Evolutionary conservation across 2,888 invertebrate genomes (phyloP), one percentile per base, ranked within the genome.

Genomic region (Nymphalis urticae): DNA sequence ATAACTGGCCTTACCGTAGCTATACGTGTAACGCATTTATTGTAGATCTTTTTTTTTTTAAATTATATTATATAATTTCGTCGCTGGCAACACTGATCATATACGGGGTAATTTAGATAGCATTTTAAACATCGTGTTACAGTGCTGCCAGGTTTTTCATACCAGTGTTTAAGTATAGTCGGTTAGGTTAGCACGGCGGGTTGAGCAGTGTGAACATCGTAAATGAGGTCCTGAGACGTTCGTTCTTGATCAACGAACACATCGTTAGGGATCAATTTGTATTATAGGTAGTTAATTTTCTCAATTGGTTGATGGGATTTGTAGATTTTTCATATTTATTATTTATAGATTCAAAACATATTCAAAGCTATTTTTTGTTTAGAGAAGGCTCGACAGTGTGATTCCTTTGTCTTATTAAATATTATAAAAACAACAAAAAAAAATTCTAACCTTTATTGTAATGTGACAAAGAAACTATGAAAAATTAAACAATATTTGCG

Each of bases 271-370:
- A 63, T 47, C 65, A 56, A 32, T 70, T 68, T 82, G 80, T 85
- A 82, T 77, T 78, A 80, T 85, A 84, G 81, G 75, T 86, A 86
- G 85, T 80, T 80, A 83, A 82, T 78, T 78, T 71, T 70, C 72
- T 74, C 71, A 73, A 69, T 72, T 50, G 71, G 76, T 73, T 74
- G 73, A 67, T 54, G 75, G 68, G 71, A 73, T 74, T 80, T 79
- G 76, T 66, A 69, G 58, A 66, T 68, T 68, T 61, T 53, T 16
- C n/a, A n/a, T 17, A 17, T 32, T 32, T 32, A 27, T 53, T 53
- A 24, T n/a, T 54, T 54, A 32, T 54, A 24, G 17, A 16, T 32
- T 0, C 54, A 24, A 17, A 27, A 27, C 17, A 27, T 53, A 24
- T 51, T 6, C 10, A 21, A 10, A 10, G 10, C 4, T 53, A 53